These are phyloP conservation scores for Myopa tessellatipennis DNA, from an alignment of 2,888 invertebrate species.

Conservation along the genomic window DNA sequence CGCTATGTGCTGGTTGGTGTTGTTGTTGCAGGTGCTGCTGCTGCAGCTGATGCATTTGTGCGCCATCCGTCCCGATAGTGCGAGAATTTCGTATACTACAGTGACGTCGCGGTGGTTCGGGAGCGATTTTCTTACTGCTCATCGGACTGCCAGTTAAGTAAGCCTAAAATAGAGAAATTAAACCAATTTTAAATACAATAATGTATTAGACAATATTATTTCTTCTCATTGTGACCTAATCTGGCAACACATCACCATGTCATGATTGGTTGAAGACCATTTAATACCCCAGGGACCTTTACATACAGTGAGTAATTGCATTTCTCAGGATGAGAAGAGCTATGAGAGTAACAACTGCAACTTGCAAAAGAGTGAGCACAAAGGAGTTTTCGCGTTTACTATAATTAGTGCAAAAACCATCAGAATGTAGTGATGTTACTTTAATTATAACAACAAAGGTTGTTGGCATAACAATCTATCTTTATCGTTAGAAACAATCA, in stretches of 20 bases:
- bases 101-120: conserved; percentile 83
- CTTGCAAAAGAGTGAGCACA: not conserved
- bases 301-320: too few relatives aligned
- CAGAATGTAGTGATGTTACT: too few relatives aligned
- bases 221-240: too few relatives aligned
- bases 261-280: too few relatives aligned
- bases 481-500: not conserved
- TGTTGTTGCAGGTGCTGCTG: conserved; percentile 38
- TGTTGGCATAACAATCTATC: not conserved
- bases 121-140: conserved; percentile 81
- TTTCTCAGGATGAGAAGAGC: not conserved
- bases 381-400: not conserved
- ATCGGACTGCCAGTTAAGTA: conserved; percentile 77
- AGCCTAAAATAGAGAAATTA: conserved; percentile 59
- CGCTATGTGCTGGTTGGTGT: conserved; percentile 36
- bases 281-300: too few relatives aligned
- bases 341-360: not conserved
- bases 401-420: not conserved
- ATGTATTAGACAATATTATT: too few relatives aligned
- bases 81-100: conserved; percentile 69
- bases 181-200: too few relatives aligned
- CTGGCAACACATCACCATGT: too few relatives aligned
- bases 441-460: not conserved
- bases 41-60: conserved; percentile 46
- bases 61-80: conserved; percentile 52